Conservation (phyloP, 2,797 vertebrate species). For the Poecilia picta region DNA sequence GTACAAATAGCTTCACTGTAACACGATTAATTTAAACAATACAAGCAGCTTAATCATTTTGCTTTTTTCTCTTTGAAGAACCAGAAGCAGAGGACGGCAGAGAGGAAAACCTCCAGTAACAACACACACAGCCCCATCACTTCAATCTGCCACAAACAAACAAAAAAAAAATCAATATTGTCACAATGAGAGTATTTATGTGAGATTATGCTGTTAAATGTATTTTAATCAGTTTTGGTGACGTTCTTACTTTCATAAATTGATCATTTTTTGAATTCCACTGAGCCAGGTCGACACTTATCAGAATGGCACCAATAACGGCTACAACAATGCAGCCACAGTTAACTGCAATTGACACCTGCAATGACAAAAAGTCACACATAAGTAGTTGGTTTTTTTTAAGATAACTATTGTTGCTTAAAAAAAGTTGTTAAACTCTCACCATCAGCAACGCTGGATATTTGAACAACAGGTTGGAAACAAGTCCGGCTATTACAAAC, state of each 20-base stretch:
- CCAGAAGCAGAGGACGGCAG: slow-evolving; percentile 68
- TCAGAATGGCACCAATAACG: slow-evolving; percentile 47
- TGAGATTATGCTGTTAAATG: neutral
- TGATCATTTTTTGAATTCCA: fast-evolving
- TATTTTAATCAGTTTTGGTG: neutral
- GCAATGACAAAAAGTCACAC: slow-evolving; percentile 1
- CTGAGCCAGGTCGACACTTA: slow-evolving; percentile 54
- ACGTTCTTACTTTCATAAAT: slow-evolving; percentile 40
- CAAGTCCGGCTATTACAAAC: slow-evolving; percentile 73
- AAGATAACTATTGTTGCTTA: neutral
- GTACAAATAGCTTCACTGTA: neutral
- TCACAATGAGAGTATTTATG: neutral
- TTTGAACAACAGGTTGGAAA: slow-evolving; percentile 72
- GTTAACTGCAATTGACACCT: slow-evolving; percentile 72
- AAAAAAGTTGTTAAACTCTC: slow-evolving; percentile 7
- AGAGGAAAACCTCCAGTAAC: slow-evolving; percentile 61
- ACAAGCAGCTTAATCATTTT: slow-evolving; percentile 12
- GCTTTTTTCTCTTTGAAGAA: slow-evolving; percentile 48
- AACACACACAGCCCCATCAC: slow-evolving; percentile 69
- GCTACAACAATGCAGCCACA: slow-evolving; percentile 56
- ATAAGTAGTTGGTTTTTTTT: neutral
- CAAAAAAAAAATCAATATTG: neutral
- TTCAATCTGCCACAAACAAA: slow-evolving; percentile 67
- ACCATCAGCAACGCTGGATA: slow-evolving; percentile 69
- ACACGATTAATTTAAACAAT: neutral